Evolutionary conservation across 1,140 invertebrate genomes (phyloP), one percentile per base, ranked within the genome.

Genomic region (Dinoponera quadriceps): DNA sequence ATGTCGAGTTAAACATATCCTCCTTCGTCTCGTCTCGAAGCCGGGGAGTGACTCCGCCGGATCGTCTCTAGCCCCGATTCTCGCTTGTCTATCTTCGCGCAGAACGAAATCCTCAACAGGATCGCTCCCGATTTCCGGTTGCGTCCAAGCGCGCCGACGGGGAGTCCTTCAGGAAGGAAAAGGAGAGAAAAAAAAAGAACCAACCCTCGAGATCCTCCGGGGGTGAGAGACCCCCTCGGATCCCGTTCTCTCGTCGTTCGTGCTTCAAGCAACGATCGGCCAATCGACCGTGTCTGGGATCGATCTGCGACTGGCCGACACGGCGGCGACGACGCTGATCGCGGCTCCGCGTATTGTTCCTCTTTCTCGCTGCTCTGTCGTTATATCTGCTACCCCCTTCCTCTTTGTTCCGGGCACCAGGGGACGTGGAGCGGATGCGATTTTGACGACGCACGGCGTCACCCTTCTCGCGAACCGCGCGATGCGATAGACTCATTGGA

Each of bases 401-500:
- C 29, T 86, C 54, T 51, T 69, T 82, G 20, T 27, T 88, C 49
- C 69, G 68, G 73, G 65, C 82, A 81, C 55, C 84, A 82, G 72
- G 72, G 77, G 65, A 54, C 60, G 66, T 84, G 83, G 87, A 86
- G 87, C 87, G 85, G 87, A 91, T 88, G 84, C 89, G 90, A 91
- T 80, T 84, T 71, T 87, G 86, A 84, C 85, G 87, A 86, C 85
- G 85, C 82, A 86, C 75, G 82, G 83, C 81, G 86, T 74, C 90
- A 88, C 88, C 88, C 82, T 82, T 49, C 80, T 89, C 88, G 84
- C 84, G 88, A 90, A 90, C 87, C 87, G 86, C 86, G 72, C 87
- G 59, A 78, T 85, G 63, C 82, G 87, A 83, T 88, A 88, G 88
- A 92, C 93, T 97, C 96, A 98, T 97, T 98, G 97, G 95, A 98